These are phyloP conservation scores for Dendropsophus ebraccatus DNA, from an alignment of 2,113 vertebrate species.

Conservation along the genomic window DNA sequence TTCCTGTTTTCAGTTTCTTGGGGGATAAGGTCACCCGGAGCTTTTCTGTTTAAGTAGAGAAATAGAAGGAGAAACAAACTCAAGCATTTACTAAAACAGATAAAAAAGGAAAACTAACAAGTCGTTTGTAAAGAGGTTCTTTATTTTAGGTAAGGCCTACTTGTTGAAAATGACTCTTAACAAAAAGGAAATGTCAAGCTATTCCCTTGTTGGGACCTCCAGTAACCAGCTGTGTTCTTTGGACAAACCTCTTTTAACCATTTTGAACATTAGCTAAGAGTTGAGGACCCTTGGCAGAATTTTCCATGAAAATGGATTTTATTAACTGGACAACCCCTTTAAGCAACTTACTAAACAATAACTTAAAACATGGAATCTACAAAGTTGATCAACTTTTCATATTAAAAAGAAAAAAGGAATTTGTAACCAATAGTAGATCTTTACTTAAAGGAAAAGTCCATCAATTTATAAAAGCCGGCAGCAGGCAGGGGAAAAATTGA, in stretches of 20 bases:
- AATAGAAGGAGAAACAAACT: background rate
- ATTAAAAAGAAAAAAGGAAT: background rate
- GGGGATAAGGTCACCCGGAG: constrained; percentile 95
- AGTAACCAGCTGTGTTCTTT: no score
- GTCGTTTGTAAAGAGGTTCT: background rate
- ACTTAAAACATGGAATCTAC: background rate
- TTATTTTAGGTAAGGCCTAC: no score
- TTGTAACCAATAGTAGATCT: no score
- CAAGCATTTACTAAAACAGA: background rate
- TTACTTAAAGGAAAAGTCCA: no score
- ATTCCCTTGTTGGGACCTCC: no score
- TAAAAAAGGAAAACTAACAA: background rate
- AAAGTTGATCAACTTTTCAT: background rate
- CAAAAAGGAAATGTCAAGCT: background rate
- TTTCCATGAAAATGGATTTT: no score
- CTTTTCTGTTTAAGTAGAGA: constrained; percentile 76
- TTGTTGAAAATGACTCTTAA: no score
- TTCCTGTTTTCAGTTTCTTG: constrained; percentile 97
- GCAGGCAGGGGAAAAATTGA: no score
- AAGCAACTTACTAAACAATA: background rate
- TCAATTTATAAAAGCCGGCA: no score
- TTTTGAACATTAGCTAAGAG: background rate
- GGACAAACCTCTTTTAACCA: background rate
- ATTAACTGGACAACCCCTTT: background rate
- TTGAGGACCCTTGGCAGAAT: background rate